Evolutionary conservation across 2,113 vertebrate genomes (phyloP), one percentile per base, ranked within the genome.

Genomic region (Colius striatus): DNA sequence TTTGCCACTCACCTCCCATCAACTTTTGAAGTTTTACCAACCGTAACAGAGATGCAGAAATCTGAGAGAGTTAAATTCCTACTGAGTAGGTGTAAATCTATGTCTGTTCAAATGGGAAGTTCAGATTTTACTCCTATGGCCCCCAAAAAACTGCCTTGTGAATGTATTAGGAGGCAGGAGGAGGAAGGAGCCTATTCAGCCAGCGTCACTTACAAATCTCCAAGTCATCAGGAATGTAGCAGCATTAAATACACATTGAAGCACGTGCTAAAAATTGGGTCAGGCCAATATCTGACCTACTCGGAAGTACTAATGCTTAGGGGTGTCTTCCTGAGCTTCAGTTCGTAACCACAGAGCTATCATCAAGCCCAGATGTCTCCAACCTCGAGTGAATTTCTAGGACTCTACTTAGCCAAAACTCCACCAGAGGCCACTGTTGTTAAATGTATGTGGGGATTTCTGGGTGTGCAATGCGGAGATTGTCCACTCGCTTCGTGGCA

Each of bases 361-460:
- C 9, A 51, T 41, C 71, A 43, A 90, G 45, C 41, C 43, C 74
- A 75, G 53, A 16, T 41, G 43, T 30, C 61, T 74, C 54, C 65
- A 53, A 45, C 29, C 38, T 74, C 5, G 7, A 60, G 53, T 30
- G 86, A 84, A 73, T 65, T 55, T 30, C 79, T 66, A 62, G 66
- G 30, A 85, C n/a, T 53, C n/a, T 25, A n/a, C 63, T 87, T 53
- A 77, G 55, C 34, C 36, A 76, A 75, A 89, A 77, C 32, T 96
- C 97, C 97, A 97, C 93, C 95, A 97, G 97, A 96, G 96, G 97
- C 86, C 91, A 94, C 85, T 97, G 94, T 96, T 97, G 97, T 90
- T 94, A 97, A 97, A 96, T 90, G 47, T 84, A 95, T 95, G 88
- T 32, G 51, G 81, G 61, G 22, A 91, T 66, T 90, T 84, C 7